Base-by-base conservation (phyloP, 2,888 invertebrate genomes). In the Polydrusus pterygomalis region DNA sequence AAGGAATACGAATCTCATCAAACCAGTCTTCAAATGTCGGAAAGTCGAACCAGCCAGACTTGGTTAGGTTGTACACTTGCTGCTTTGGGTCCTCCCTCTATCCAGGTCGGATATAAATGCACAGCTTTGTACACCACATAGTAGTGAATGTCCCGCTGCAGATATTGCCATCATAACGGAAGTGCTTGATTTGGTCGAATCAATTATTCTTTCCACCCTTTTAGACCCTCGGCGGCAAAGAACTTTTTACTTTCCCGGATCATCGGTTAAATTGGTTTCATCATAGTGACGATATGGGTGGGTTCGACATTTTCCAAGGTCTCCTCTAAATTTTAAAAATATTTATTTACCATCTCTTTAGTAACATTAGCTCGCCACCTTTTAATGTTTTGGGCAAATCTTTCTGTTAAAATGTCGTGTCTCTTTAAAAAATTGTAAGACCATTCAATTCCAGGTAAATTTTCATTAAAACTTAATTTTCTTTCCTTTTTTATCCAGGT, bases 251-350 rank as follows among this genome's bases (percentile, higher is more conserved):
- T 64, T 70, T 1, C 77, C 79, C 10, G 78, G 79, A 58, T 80
- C 78, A 65, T 80, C 80, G 3, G 67, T 73, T 7, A 80, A 25
- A 64, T 79, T 80, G 8, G 69, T 79, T 47, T 78, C 79, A 38
- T 79, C 79, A 43, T 79, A 77, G 58, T 80, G 11, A 79, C 56
- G 3, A 74, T 74, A 58, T 74, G 38, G 11, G 51, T 45, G 11
- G 56, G 71, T 49, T 11, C 68, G 47, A 45, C 68, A 72, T 56
- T 64, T 71, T 77, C 74, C 45, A 69, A 49, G 11, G 69, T 65
- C 38, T 47, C 45, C 43, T 34, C 30, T 45, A 79, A 68, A 67
- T 75, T 75, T 60, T 62, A 13, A 70, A 79, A 77, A 70, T 75
- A 79, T 65, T 77, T 47, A 17, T 18, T 63, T 60, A 75, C 65